phyloP scores from a whole-genome alignment of 2,888 invertebrate genomes.

The Cremastobaeus sp. region DNA sequence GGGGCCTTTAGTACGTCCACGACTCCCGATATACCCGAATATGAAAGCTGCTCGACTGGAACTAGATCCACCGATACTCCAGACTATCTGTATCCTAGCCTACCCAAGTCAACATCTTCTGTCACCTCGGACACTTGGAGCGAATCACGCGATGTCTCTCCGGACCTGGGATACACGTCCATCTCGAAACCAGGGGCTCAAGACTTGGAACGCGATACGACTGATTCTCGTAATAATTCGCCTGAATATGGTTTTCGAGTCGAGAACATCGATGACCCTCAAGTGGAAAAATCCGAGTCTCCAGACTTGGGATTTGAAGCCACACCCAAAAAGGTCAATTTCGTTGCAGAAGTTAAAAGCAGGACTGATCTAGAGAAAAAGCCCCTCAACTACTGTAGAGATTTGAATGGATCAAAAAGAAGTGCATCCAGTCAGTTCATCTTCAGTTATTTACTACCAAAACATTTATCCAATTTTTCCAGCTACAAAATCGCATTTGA shows the following conservation, averaged over 20 bases:
- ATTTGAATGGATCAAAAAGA: neutral
- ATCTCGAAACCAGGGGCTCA: conserved; percentile 16
- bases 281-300: neutral
- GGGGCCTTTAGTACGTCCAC: conserved; percentile 17
- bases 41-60: conserved; percentile 28
- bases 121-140: conserved; percentile 7
- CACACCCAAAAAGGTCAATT: conserved; percentile 10
- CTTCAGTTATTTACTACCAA: conserved; percentile 18
- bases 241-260: conserved; percentile 25
- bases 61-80: conserved; percentile 20
- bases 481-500: conserved; percentile 29
- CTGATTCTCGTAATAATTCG: conserved; percentile 29
- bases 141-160: conserved; percentile 26
- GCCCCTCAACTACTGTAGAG: neutral
- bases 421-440: conserved; percentile 5
- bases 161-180: conserved; percentile 39
- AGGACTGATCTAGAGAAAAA: neutral
- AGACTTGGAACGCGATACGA: conserved; percentile 6
- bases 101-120: conserved; percentile 33
- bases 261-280: neutral
- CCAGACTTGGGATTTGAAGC: conserved; percentile 29
- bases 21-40: conserved; percentile 29
- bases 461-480: neutral
- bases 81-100: conserved; percentile 8
- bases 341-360: conserved; percentile 19